Base-by-base conservation (phyloP, 2,797 vertebrate species). In the Gadopsis bispinosus region DNA sequence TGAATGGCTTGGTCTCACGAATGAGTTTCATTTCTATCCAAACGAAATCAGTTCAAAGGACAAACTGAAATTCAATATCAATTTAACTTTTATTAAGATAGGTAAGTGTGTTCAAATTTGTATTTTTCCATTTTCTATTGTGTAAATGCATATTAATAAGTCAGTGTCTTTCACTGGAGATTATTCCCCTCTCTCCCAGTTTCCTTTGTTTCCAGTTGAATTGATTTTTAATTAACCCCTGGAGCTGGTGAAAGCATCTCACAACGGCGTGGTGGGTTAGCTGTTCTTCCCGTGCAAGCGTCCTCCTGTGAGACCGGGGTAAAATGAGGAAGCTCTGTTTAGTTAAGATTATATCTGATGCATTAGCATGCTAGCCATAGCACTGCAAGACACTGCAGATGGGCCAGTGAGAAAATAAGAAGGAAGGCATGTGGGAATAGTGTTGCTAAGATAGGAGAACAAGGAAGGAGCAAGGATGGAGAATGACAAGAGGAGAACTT, bases 171-270 rank as follows among this genome's bases (percentile, higher is more conserved):
- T 87, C 73, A 86, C 56, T 69, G 60, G 77, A 87, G 77, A 87
- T 81, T 69, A 73, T 87, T 81, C 69, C 71, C 39, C 35, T 53
- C 75, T 66, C 73, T 69, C 55, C 26, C 59, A 26, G 68, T 87
- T 88, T 73, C 72, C 69, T 90, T 84, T 90, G 85, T 89, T 92
- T 91, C 84, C 83, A 91, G 74, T 79, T 84, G 83, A 93, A 92
- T 91, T 81, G 88, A 91, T 92, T 91, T 91, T 88, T 89, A 92
- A 94, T 93, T 93, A 94, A 93, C 91, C 90, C 83, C 87, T 80
- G 83, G 83, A 88, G 84, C 90, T 83, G 80, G 22, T n/a, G 64
- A 84, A 74, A 89, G 84, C 78, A 79, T 86, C 84, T 87, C 58
- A 81, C 67, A 82, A 71, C 71, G 17, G 73, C 14, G 33, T 61